Base-by-base conservation (phyloP, 1,140 invertebrate species). In the Pemphigus obesinymphae region DNA sequence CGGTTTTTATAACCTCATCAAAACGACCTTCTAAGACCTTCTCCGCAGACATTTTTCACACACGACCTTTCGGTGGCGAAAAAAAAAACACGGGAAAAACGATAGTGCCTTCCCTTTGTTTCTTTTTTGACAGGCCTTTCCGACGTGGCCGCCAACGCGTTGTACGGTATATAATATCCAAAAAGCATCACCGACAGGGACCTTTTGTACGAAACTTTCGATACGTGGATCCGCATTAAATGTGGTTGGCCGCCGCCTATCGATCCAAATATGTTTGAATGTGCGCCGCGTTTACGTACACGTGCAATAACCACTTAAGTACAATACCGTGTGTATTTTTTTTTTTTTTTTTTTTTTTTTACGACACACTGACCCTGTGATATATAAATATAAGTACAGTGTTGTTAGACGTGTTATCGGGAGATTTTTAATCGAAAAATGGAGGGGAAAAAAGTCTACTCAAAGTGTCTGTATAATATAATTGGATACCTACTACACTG, bases 21-120 rank as follows among this genome's bases (percentile, higher is more conserved):
- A 29, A n/a, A 13, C 10, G 48, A 75, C 72, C 72, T 75, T 75
- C 45, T 75, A 75, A 75, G 48, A 55, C 72, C 48, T 75, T 75
- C 17, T 75, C 10, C 17, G 43, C 23, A 75, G 72, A 75, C 48
- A 75, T 75, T 75, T 75, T 20, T 20, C 26, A 2, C 4, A 29
- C 7, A 34, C 50, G 72, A 75, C 72, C 72, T 55, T 53, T 55
- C 53, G 3, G n/a, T 7, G 34, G 20, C 0, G 10, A 17, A 31
- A 31, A 63, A 37, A 37, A 26, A 31, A 29, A 61, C 15, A 66
- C 8, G 15, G 3, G 10, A 63, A 34, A 63, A 63, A 8, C 3
- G 6, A 34, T 63, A 31, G 7, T 8, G 1, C 2, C 26, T 7
- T 17, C 8, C 20, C 26, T 5, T n/a, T 53, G 2, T 63, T 20